These are phyloP conservation scores for Apodemia hepburni DNA, from an alignment of 2,888 invertebrate species.

Conservation along the genomic window DNA sequence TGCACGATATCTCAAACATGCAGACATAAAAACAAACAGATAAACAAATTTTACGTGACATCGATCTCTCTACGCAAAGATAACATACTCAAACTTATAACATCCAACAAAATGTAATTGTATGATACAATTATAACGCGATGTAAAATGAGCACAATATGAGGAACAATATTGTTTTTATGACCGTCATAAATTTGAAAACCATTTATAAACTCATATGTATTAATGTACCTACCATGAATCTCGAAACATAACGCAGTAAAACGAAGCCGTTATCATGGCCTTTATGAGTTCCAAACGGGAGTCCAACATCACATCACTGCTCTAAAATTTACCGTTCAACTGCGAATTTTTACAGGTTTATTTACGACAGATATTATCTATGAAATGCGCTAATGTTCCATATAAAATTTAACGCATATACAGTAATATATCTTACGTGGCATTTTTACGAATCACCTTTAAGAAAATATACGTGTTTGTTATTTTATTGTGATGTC, in stretches of 20 bases:
- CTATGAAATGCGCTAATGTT: conserved; percentile 9
- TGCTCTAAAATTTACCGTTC: conserved; percentile 17
- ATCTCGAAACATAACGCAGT: conserved; percentile 16
- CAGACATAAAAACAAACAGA: too few species aligned
- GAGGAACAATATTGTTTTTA: conserved; percentile 14
- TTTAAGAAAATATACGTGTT: not conserved
- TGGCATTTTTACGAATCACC: not conserved
- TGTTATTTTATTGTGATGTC: not conserved
- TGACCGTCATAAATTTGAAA: conserved; percentile 21
- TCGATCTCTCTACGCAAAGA: too few species aligned
- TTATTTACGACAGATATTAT: conserved; percentile 16
- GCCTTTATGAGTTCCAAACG: conserved; percentile 16
- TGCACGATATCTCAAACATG: too few species aligned
- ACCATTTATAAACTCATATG: conserved; percentile 28
- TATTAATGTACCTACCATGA: conserved; percentile 6
- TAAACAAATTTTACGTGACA: too few species aligned
- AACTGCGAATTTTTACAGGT: conserved; percentile 18
- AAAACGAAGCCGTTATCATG: conserved; percentile 18
- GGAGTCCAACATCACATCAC: conserved; percentile 14
- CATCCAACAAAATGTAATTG: not conserved
- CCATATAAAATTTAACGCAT: conserved; percentile 1
- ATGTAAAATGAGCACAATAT: conserved; percentile 1
- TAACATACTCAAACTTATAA: too few species aligned
- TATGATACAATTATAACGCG: not conserved
- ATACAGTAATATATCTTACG: not conserved